Evolutionary conservation across 1,140 invertebrate species (phyloP).

Genomic region (Philaenus spumarius): DNA sequence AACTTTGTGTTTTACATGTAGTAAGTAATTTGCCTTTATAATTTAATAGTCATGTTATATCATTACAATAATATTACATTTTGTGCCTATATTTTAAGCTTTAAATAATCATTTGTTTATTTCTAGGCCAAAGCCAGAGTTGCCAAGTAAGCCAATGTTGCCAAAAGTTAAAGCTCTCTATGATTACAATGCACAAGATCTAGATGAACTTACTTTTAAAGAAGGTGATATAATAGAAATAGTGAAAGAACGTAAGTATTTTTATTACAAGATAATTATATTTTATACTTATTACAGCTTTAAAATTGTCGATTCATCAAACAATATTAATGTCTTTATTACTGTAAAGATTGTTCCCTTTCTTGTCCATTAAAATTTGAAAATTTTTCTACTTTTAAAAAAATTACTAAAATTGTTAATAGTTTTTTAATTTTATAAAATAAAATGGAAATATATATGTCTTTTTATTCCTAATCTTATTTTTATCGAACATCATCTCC

Average conservation of each 20-base stretch:
- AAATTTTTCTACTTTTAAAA: too few species aligned
- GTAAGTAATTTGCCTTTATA: too few species aligned
- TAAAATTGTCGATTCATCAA: too few species aligned
- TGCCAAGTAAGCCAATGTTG: conserved; percentile 33
- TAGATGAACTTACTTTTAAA: conserved; percentile 57
- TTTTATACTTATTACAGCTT: neutral
- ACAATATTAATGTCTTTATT: too few species aligned
- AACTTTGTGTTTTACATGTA: too few species aligned
- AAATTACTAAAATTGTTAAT: too few species aligned
- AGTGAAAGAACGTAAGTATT: conserved; percentile 53
- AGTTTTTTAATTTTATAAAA: too few species aligned
- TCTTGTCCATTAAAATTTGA: too few species aligned
- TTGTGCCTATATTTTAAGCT: neutral
- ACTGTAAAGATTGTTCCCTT: too few species aligned
- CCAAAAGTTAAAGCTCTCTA: conserved; percentile 56
- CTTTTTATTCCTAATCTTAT: conserved; percentile 8
- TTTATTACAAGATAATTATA: neutral
- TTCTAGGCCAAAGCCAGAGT: conserved; percentile 18
- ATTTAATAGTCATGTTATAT: too few species aligned
- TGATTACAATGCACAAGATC: conserved; percentile 59
- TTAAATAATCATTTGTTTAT: neutral
- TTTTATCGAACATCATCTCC: conserved; percentile 14
- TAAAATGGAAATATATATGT: too few species aligned
- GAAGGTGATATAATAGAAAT: conserved; percentile 59
- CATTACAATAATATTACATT: too few species aligned